A percentile compares a stretch with the other conserved stretches of the same genome.
phyloP scores from a whole-genome alignment of 2,888 invertebrate genomes.

The Diarsia rubi region DNA sequence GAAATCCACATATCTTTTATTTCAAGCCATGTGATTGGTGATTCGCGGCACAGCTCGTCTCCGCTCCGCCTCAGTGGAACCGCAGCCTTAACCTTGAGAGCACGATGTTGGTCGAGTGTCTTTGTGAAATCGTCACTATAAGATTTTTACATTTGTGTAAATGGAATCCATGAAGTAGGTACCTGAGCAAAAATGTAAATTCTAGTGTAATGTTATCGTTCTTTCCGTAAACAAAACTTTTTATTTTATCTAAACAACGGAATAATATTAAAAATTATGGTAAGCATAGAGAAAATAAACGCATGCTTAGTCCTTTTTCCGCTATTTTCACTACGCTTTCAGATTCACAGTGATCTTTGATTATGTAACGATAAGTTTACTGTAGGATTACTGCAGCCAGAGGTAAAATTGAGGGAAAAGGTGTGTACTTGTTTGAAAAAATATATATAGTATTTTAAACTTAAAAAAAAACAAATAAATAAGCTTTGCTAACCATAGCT shows the following conservation, averaged over 20 bases:
- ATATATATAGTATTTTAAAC: background rate
- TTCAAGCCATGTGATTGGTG: no score
- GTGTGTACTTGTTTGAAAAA: background rate
- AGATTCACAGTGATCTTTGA: background rate
- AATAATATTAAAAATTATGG: slow-evolving; percentile 29
- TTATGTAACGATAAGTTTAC: background rate
- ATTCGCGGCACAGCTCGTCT: no score
- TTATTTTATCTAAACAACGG: slow-evolving; percentile 13
- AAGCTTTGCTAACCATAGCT: slow-evolving; percentile 12
- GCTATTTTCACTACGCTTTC: background rate
- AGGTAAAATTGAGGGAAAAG: background rate
- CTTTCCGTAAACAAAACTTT: slow-evolving; percentile 20
- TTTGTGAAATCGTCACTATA: slow-evolving; percentile 33
- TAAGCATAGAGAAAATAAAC: slow-evolving; percentile 22
- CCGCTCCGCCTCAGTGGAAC: no score
- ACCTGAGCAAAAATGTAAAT: slow-evolving; percentile 21
- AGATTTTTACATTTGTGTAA: slow-evolving; percentile 21
- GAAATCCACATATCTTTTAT: no score
- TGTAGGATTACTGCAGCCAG: background rate
- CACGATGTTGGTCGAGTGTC: slow-evolving; percentile 21
- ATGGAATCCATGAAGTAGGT: slow-evolving; percentile 10
- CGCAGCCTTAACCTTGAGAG: no score
- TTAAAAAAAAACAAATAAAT: background rate
- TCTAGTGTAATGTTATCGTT: slow-evolving; percentile 11
- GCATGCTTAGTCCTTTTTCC: background rate